Evolutionary conservation across 2,797 vertebrate genomes (phyloP).

Genomic region (Sebastes paucispinis): DNA sequence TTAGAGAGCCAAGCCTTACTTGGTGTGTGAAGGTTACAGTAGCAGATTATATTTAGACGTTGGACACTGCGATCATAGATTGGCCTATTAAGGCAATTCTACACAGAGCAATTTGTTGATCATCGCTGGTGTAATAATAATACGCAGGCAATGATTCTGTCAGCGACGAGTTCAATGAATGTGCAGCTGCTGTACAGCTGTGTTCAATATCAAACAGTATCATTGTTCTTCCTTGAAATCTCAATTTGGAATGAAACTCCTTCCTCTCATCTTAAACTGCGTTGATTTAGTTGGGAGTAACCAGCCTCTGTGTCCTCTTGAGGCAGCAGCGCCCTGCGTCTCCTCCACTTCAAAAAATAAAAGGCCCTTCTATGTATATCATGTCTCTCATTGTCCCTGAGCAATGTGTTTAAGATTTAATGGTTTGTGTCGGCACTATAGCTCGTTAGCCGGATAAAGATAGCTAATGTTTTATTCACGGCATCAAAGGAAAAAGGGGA

Average conservation of each 20-base stretch:
- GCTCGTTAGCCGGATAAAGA: slow-evolving; percentile 49
- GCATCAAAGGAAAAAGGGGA: slow-evolving; percentile 27
- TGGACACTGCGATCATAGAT: slow-evolving; percentile 8
- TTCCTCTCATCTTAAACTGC: not conserved
- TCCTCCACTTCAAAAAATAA: not conserved
- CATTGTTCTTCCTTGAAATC: not conserved
- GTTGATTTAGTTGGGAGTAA: not conserved
- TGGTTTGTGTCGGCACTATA: slow-evolving; percentile 27
- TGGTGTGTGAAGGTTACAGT: slow-evolving; percentile 35
- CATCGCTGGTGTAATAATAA: too few species aligned
- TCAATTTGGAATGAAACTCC: not conserved
- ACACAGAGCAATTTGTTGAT: not conserved
- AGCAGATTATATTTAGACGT: slow-evolving; percentile 64
- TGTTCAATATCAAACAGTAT: not conserved
- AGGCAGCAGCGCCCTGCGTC: not conserved
- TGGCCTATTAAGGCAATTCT: not conserved
- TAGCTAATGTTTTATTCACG: slow-evolving; percentile 61
- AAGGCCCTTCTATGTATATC: not conserved
- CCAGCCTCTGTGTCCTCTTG: not conserved
- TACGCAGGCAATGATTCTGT: not conserved
- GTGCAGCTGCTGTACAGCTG: not conserved
- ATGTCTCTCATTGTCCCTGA: slow-evolving; percentile 40
- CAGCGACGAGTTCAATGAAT: not conserved
- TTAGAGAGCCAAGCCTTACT: slow-evolving; percentile 40
- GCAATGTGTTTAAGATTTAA: slow-evolving; percentile 39